Evolutionary conservation across 2,113 vertebrate species (phyloP), one percentile per base, ranked within the genome.

Genomic region (Danionella cerebrum): DNA sequence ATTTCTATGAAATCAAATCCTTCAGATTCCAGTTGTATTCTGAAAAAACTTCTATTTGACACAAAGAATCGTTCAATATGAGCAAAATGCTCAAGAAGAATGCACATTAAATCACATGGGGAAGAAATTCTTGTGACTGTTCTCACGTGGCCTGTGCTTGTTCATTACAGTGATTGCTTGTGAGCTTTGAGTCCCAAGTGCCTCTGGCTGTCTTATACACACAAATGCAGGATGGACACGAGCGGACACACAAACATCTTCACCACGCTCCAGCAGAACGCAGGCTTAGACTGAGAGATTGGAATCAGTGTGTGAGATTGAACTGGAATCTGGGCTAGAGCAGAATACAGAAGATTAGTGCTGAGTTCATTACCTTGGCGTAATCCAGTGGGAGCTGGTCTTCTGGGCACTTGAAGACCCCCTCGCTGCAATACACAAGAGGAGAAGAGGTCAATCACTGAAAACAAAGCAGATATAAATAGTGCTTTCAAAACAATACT

Each of bases 331-430:
- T 22, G 29, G 5, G 18, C 9, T 52, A 22, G 14, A 48, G 27
- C 22, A 67, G 19, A 45, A 59, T 25, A 12, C 16, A 66, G 11
- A 38, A 48, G 27, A 45, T 38, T 25, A 55, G 27, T 13, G 50
- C 18, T 24, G 71, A 54, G 9, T 45, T 18, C 35, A 69, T 74
- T 89, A 95, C 93, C 92, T 95, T 95, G 80, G 92, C 92, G 13
- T 95, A 95, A 81, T 95, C 93, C 70, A 95, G 84, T 0, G 92
- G 92, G 47, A 95, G 88, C 76, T 95, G 92, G 48, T 95, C 93
- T 82, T 95, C 93, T 0, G 93, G 93, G 72, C 93, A 95, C 79
- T 95, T 95, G 84, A 95, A 95, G 57, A 95, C 91, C 0, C 93
- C 93, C 84, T 94, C 93, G 8, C 93, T 95, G 88, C 89, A 87